Evolutionary conservation across 2,888 invertebrate species (phyloP).

Genomic region (Tipula lateralis): DNA sequence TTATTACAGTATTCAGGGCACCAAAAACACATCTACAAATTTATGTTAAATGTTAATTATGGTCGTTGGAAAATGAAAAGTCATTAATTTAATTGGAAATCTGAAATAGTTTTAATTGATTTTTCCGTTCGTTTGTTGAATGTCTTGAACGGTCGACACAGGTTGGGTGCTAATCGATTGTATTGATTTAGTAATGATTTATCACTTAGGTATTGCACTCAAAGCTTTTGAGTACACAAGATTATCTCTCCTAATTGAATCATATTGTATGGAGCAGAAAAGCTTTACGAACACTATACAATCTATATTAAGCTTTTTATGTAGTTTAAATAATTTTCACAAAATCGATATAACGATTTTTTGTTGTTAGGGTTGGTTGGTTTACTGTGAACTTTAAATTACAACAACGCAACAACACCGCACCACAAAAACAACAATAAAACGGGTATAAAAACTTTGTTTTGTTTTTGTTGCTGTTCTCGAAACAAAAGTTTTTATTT

Average conservation of each 20-base stretch:
- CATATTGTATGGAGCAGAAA: neutral
- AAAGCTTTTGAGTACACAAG: neutral
- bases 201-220: too few species aligned
- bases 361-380: neutral
- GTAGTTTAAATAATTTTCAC: neutral
- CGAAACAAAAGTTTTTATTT: neutral
- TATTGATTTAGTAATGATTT: too few species aligned
- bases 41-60: neutral
- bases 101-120: neutral
- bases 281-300: neutral
- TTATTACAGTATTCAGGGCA: neutral
- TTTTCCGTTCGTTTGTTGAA: neutral
- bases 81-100: conserved; percentile 5
- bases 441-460: neutral
- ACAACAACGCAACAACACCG: neutral
- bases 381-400: neutral
- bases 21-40: neutral
- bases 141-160: neutral
- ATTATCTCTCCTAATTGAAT: neutral
- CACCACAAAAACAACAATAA: neutral
- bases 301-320: neutral
- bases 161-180: too few species aligned
- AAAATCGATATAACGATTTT: conserved; percentile 11
- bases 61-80: neutral
- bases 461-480: neutral